Percentiles rank a stretch among this genome's conserved stretches.
Evolutionary conservation across 2,888 invertebrate species (phyloP).

Genomic region (Fragum fragum): DNA sequence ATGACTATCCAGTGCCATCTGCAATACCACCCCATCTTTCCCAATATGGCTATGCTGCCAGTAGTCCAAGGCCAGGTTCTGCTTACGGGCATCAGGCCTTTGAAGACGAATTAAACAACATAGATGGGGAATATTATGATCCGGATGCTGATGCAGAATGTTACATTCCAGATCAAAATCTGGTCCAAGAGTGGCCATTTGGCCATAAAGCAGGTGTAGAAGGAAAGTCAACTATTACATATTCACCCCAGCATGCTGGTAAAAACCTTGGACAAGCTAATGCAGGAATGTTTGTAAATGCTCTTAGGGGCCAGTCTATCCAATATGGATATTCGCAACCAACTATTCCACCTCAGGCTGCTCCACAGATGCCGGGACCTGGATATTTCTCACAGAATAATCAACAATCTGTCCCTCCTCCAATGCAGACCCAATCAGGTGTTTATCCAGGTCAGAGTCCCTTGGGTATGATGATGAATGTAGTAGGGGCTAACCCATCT

Average conservation of each 20-base stretch:
- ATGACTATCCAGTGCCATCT: slow-evolving; percentile 44
- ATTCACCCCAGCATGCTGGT: slow-evolving; percentile 69
- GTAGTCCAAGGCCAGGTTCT: slow-evolving; percentile 59
- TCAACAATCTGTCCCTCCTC: slow-evolving; percentile 36
- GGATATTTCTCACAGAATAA: slow-evolving; percentile 77
- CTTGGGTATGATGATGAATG: slow-evolving; percentile 32
- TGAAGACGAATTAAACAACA: slow-evolving; percentile 72
- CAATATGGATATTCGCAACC: slow-evolving; percentile 72
- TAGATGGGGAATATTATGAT: slow-evolving; percentile 78
- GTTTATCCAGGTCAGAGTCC: slow-evolving; percentile 42
- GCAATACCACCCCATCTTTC: slow-evolving; percentile 59
- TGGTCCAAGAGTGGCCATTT: slow-evolving; percentile 81
- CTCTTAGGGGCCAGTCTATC: slow-evolving; percentile 77
- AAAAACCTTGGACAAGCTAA: slow-evolving; percentile 40
- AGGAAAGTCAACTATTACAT: slow-evolving; percentile 78
- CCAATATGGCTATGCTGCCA: slow-evolving; percentile 57
- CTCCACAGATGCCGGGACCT: slow-evolving; percentile 75
- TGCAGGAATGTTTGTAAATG: slow-evolving; percentile 76
- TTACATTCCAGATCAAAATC: slow-evolving; percentile 73
- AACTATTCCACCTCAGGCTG: slow-evolving; percentile 22
- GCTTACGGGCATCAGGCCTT: slow-evolving; percentile 51
- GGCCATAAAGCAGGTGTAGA: slow-evolving; percentile 76
- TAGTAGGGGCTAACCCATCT: slow-evolving; percentile 15
- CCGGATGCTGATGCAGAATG: slow-evolving; percentile 68
- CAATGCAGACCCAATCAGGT: slow-evolving; percentile 38